A percentile compares a stretch with the other conserved stretches of the same genome.
Evolutionary conservation across 2,797 vertebrate species (phyloP).

Genomic region (Gallirallus australis): DNA sequence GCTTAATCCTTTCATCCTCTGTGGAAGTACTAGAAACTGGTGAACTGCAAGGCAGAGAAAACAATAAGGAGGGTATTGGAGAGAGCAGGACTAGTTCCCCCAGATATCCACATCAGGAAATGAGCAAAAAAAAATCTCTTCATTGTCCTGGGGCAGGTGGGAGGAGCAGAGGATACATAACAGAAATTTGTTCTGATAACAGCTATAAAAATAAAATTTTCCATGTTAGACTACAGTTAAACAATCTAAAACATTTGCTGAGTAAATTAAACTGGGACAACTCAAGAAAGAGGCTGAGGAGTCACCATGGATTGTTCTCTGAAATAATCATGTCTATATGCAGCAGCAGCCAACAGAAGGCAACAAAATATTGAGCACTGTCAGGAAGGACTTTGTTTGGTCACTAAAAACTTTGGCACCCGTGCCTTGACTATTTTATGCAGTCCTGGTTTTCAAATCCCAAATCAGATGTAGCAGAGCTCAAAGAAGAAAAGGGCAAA

Average conservation of each 20-base stretch:
- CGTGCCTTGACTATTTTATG: not conserved
- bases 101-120: not conserved
- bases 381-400: not conserved
- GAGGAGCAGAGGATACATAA: not conserved
- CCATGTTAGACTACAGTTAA: not conserved
- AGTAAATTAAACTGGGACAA: not conserved
- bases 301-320: not conserved
- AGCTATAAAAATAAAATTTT: not conserved
- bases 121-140: not conserved
- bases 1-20: not conserved
- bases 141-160: not conserved
- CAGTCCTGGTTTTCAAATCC: not conserved
- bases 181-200: not conserved
- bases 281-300: not conserved
- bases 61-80: not conserved
- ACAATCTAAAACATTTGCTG: not conserved
- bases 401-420: not conserved
- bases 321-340: not conserved
- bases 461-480: not conserved
- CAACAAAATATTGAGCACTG: not conserved
- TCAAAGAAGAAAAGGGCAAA: not conserved
- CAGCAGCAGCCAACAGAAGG: not conserved
- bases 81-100: not conserved
- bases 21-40: not conserved
- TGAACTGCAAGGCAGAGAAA: not conserved